Evolutionary conservation across 2,888 invertebrate genomes (phyloP).

Genomic region (Nymphalis c-album): DNA sequence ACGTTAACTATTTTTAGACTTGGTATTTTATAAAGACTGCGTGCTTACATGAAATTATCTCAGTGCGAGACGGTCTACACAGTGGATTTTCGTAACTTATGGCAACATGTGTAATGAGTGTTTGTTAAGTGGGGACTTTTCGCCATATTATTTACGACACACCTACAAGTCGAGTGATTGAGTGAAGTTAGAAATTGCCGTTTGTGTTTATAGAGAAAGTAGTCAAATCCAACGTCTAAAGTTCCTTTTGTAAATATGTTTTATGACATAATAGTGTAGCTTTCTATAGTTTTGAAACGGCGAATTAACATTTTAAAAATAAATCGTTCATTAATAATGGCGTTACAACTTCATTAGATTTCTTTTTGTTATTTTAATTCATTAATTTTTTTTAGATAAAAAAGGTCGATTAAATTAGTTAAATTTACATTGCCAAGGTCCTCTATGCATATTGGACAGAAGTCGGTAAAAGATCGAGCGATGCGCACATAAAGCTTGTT

Average conservation of each 20-base stretch:
- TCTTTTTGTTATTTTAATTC: not conserved
- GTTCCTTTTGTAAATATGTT: slow-evolving; percentile 30
- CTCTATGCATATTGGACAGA: slow-evolving; percentile 54
- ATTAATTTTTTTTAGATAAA: not conserved
- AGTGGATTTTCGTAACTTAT: slow-evolving; percentile 37
- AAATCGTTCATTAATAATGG: not conserved
- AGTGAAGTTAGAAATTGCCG: slow-evolving; percentile 35
- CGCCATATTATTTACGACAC: slow-evolving; percentile 10
- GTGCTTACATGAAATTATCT: slow-evolving; percentile 41
- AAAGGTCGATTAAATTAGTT: not conserved
- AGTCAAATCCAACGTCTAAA: slow-evolving; percentile 46
- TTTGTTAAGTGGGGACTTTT: slow-evolving; percentile 21
- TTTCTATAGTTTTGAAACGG: slow-evolving; percentile 30
- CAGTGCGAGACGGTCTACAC: slow-evolving; percentile 26
- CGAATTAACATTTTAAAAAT: not conserved
- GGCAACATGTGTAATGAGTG: slow-evolving; percentile 30
- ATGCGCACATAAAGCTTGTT: slow-evolving; percentile 58
- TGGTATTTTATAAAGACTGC: slow-evolving; percentile 48
- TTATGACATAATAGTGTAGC: slow-evolving; percentile 19
- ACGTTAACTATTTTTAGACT: slow-evolving; percentile 56
- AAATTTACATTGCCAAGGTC: slow-evolving; percentile 68
- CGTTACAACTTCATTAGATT: not conserved
- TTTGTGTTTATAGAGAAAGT: slow-evolving; percentile 60
- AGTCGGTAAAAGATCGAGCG: slow-evolving; percentile 51
- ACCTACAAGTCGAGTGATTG: slow-evolving; percentile 33